Evolutionary conservation across 2,113 vertebrate species (phyloP), one percentile per base, ranked within the genome.

Genomic region (Piprites chloris): DNA sequence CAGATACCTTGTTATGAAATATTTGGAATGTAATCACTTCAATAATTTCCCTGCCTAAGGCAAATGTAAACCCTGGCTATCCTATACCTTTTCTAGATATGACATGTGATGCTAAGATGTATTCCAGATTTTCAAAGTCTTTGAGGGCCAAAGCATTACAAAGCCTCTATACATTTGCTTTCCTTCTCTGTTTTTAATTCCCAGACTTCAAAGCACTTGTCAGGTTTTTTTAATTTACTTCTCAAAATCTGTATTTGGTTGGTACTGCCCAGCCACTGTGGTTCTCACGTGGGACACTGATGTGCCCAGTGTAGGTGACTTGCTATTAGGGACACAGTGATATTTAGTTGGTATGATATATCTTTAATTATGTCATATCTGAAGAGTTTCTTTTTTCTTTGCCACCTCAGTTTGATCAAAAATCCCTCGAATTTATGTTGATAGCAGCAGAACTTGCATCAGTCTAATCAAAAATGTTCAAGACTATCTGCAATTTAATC

Each of bases 21-120:
- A 89, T 87, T 96, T 95, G 85, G 93, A 95, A 89, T 83, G 83
- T 88, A 96, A 97, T 97, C 80, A 96, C 90, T 81, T 95, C 95
- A 96, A 19, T 90, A 88, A 46, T 77, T 91, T 97, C 96, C 35
- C 90, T 90, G 89, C 91, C 85, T 73, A 58, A 53, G 89, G 95
- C 94, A 96, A 94, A 95, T 85, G 89, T 95, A 96, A 96, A 85
- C 49, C 74, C 81, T 53, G 90, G 41, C 83, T 92, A 68, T 96
- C 55, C 28, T 90, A 78, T 14, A 87, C 79, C 91, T 97, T 87
- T 88, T 93, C 87, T 78, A 95, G 95, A 94, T 96, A 95, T 59
- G 77, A 81, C 74, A 78, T 56, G 73, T 96, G 83, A 87, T 87
- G 61, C 52, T 71, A 62, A 92, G 90, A 96, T 93, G 58, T 88